Evolutionary conservation across 1,140 invertebrate genomes (phyloP), one percentile per base, ranked within the genome.

Genomic region (Danaus plexippus): DNA sequence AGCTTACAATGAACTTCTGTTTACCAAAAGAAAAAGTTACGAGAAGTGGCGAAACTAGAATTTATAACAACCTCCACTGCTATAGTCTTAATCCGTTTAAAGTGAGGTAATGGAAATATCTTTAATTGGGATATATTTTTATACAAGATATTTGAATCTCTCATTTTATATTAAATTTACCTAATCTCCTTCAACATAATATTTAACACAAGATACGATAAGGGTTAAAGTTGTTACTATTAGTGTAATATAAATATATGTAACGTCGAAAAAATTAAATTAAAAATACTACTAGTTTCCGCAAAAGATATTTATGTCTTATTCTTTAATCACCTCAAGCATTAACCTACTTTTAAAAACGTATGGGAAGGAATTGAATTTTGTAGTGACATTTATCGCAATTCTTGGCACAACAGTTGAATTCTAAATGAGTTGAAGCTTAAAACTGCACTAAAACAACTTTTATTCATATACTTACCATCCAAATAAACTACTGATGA

Each of bases 401-500:
- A 48, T 60, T 55, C 52, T 54, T 56, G 18, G 18, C 54, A 42
- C 50, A 50, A 43, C 47, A n/a, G 15, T 41, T 46, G 52, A 51
- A 42, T 54, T 48, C 48, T 55, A 60, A 60, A 44, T 60, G 55
- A 53, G 52, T 54, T 53, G 47, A 42, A 15, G 51, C 52, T 53
- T 32, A 58, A 58, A 40, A 52, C 32, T 47, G 40, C 47, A 43
- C 11, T 57, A 43, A 57, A 43, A 44, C 18, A 57, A 52, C 43
- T 58, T 58, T 58, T 52, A 52, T 52, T 51, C 48, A 57, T 58
- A 11, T 56, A 91, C 92, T 93, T 74, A 95, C 94, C 92, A 81
- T 92, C 91, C 53, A 94, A 75, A 71, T 92, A 90, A 70, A 95
- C 80, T 90, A 91, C 75, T 91, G 88, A 78, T 89, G 94, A 75